Percentiles rank a stretch among this genome's conserved stretches.
These are phyloP conservation scores for Argyrosomus japonicus DNA, from an alignment of 2,113 vertebrate species.

Conservation along the genomic window DNA sequence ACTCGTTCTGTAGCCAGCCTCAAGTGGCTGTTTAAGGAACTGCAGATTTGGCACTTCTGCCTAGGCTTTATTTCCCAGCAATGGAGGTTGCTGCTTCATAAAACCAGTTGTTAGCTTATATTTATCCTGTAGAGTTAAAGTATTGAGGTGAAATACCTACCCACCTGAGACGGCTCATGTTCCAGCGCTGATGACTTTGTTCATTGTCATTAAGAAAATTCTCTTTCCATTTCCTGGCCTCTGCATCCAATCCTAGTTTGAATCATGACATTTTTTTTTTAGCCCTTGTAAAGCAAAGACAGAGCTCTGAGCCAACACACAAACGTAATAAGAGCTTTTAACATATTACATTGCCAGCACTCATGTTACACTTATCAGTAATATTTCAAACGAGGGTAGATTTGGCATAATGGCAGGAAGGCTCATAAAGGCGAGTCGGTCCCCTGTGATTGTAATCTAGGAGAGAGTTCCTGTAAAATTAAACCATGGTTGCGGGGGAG, in stretches of 20 bases:
- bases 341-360: slow-evolving; percentile 66
- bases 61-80: no score
- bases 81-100: not conserved
- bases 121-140: not conserved
- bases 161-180: slow-evolving; percentile 29
- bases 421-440: slow-evolving; percentile 71
- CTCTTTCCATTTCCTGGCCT: slow-evolving; percentile 29
- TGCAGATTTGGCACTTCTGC: no score
- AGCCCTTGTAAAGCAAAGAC: slow-evolving; percentile 37
- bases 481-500: slow-evolving; percentile 65
- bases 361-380: slow-evolving; percentile 80
- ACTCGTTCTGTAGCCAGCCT: no score
- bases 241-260: slow-evolving; percentile 2
- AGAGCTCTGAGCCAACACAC: slow-evolving; percentile 45
- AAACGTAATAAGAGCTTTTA: slow-evolving; percentile 76
- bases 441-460: slow-evolving; percentile 78
- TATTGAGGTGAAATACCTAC: slow-evolving; percentile 17
- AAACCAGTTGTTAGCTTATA: not conserved
- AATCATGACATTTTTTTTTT: slow-evolving; percentile 11
- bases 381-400: slow-evolving; percentile 75
- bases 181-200: slow-evolving; percentile 21
- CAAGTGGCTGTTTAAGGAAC: no score
- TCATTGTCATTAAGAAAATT: slow-evolving; percentile 42
- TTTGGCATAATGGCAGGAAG: slow-evolving; percentile 75
- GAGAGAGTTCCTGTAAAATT: slow-evolving; percentile 81